phyloP scores from a whole-genome alignment of 2,888 invertebrate genomes.

The Xestia rhomboidea region DNA sequence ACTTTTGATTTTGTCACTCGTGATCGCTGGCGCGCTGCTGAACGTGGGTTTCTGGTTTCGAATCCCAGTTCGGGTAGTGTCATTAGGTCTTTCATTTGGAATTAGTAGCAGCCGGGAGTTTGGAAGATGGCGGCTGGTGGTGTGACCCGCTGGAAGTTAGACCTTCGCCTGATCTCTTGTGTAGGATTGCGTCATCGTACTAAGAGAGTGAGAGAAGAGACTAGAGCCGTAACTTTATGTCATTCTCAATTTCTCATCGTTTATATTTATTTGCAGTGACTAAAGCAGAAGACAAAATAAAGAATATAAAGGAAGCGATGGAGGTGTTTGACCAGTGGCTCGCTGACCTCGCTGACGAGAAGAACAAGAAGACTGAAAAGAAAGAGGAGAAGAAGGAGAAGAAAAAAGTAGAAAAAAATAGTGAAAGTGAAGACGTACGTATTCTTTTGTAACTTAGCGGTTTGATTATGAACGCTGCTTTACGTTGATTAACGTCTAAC shows the following conservation, averaged over 20 bases:
- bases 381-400: constrained; percentile 73
- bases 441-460: neutral
- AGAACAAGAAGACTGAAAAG: constrained; percentile 77
- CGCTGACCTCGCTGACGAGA: constrained; percentile 83
- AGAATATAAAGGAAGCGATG: constrained; percentile 93
- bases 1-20: neutral
- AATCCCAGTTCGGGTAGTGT: neutral
- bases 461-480: neutral
- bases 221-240: too few relatives aligned
- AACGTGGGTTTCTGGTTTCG: neutral
- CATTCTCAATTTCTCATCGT: neutral
- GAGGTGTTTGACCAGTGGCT: constrained; percentile 93
- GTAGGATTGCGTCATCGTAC: neutral
- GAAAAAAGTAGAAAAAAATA: constrained; percentile 65
- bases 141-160: neutral
- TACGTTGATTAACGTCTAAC: neutral
- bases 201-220: neutral
- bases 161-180: neutral
- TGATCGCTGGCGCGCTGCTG: too few relatives aligned
- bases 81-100: neutral
- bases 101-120: neutral
- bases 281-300: constrained; percentile 92
- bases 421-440: constrained; percentile 67
- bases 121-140: neutral
- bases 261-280: constrained; percentile 89